Percentiles rank a stretch among this genome's conserved stretches.
phyloP scores from a whole-genome alignment of 1,140 invertebrate species.

The Mylabris phalerata region DNA sequence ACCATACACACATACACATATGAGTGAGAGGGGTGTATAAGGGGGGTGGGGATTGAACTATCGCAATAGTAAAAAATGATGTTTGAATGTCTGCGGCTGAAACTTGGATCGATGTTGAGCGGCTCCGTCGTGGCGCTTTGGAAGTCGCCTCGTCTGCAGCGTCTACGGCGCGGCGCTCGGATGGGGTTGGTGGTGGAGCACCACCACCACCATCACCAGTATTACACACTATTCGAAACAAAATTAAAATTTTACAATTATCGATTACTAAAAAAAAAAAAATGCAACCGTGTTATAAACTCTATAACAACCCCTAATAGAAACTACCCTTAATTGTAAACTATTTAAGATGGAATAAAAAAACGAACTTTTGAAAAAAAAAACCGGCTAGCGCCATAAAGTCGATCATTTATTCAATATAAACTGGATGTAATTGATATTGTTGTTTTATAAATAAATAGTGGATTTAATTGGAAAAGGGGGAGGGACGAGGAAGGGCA shows the following conservation, averaged over 20 bases:
- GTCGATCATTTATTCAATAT: background rate
- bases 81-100: constrained; percentile 24
- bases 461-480: too few species aligned
- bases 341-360: background rate
- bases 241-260: background rate
- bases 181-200: background rate
- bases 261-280: too few species aligned
- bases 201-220: background rate
- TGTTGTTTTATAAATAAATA: constrained; percentile 7
- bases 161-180: constrained; percentile 5
- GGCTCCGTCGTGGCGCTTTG: constrained; percentile 19
- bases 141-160: constrained; percentile 19
- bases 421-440: constrained; percentile 20
- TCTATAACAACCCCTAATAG: too few species aligned
- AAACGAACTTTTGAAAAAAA: background rate
- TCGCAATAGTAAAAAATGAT: constrained; percentile 29
- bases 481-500: too few species aligned
- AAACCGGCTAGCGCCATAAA: too few species aligned
- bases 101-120: constrained; percentile 14
- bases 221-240: background rate
- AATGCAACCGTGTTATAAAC: too few species aligned
- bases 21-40: background rate
- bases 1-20: background rate
- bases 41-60: constrained; percentile 13
- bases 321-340: background rate